Percentiles rank a stretch among this genome's conserved stretches.
Evolutionary conservation across 2,888 invertebrate species (phyloP).

Genomic region (Amorpha juglandis): DNA sequence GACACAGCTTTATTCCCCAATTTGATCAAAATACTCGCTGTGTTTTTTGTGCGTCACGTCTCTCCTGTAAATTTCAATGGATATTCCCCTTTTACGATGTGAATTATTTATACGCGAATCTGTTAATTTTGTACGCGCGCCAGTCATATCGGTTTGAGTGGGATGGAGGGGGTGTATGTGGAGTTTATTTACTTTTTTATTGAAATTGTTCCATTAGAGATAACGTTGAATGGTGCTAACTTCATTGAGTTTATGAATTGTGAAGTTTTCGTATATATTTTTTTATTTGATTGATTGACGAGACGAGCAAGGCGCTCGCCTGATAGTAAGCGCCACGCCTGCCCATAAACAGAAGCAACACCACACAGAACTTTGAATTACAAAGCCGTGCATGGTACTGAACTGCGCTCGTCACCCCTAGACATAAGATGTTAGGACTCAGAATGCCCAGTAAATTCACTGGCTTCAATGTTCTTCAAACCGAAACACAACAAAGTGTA

Average conservation of each 20-base stretch:
- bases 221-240: too few relatives aligned
- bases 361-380: too few relatives aligned
- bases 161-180: background rate
- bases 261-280: background rate
- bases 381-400: too few relatives aligned
- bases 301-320: too few relatives aligned
- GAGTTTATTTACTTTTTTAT: background rate
- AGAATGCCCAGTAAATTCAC: too few relatives aligned
- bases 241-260: background rate
- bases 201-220: background rate
- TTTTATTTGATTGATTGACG: too few relatives aligned
- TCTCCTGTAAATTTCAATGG: constrained; percentile 13
- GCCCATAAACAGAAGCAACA: too few relatives aligned
- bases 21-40: constrained; percentile 14
- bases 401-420: too few relatives aligned
- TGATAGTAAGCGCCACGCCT: too few relatives aligned
- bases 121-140: constrained; percentile 16
- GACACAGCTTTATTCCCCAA: constrained; percentile 38
- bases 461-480: too few relatives aligned
- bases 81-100: background rate
- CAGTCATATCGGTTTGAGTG: constrained; percentile 9
- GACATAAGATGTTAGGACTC: too few relatives aligned
- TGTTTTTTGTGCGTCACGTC: constrained; percentile 23
- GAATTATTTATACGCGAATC: constrained; percentile 14
- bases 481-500: too few relatives aligned